Evolutionary conservation across 2,113 vertebrate species (phyloP).

Genomic region (Megaleporinus macrocephalus): DNA sequence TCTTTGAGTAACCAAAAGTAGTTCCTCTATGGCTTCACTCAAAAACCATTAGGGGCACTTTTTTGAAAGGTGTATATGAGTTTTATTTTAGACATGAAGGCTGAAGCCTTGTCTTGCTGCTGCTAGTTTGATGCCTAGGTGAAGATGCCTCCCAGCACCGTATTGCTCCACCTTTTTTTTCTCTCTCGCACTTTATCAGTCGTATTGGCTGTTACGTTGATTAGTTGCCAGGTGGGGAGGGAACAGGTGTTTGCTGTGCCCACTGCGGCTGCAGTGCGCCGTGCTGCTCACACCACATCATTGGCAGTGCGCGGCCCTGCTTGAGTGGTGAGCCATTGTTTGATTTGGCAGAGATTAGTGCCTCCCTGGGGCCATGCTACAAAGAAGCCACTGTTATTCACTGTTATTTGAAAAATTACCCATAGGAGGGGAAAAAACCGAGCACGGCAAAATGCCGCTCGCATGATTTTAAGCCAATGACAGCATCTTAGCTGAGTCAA

Average conservation of each 20-base stretch:
- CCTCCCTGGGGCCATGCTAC: conserved; percentile 89
- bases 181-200: neutral
- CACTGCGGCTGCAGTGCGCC: conserved; percentile 80
- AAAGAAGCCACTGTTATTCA: conserved; percentile 95
- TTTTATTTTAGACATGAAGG: too few species aligned
- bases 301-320: conserved; percentile 84
- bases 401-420: conserved; percentile 91
- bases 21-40: too few species aligned
- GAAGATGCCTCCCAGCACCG: neutral
- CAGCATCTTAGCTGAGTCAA: conserved; percentile 87
- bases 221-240: conserved; percentile 72
- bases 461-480: conserved; percentile 88
- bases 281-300: conserved; percentile 82
- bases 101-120: neutral
- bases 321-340: conserved; percentile 89
- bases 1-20: too few species aligned
- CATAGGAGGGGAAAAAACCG: conserved; percentile 77
- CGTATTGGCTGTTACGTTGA: conserved; percentile 85
- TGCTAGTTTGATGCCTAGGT: neutral
- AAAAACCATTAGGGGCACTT: too few species aligned
- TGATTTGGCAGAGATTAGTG: conserved; percentile 89
- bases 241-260: conserved; percentile 82
- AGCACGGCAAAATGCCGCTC: conserved; percentile 91
- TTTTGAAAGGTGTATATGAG: too few species aligned
- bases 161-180: neutral